Percentiles rank a stretch among this genome's conserved stretches.
Evolutionary conservation across 1,140 invertebrate species (phyloP).

Genomic region (Leptestheria dahalacensis): DNA sequence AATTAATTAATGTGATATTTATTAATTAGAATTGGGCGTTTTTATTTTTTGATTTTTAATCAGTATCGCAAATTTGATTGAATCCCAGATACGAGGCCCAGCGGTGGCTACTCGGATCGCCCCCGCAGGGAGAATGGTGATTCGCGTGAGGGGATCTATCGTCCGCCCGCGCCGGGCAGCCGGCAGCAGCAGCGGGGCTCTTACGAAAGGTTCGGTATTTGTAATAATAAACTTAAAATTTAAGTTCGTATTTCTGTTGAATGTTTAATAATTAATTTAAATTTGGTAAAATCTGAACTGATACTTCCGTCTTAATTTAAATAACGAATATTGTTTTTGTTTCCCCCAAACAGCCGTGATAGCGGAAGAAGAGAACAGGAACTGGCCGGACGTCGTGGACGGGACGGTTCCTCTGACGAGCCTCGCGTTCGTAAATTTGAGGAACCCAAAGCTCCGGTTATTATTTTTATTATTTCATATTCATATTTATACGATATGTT

Average conservation of each 20-base stretch:
- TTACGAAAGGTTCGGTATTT: neutral
- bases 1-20: neutral
- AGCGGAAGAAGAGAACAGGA: neutral
- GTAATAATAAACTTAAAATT: too few species aligned
- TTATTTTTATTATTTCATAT: constrained; percentile 1
- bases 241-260: neutral
- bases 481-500: neutral
- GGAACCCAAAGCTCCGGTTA: constrained; percentile 11
- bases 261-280: neutral
- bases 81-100: neutral
- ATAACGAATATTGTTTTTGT: neutral
- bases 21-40: too few species aligned
- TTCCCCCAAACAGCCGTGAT: neutral
- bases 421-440: constrained; percentile 7
- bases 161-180: neutral
- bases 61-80: neutral
- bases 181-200: neutral
- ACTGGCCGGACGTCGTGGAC: neutral
- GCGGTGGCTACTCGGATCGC: neutral
- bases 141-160: neutral
- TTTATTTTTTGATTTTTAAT: too few species aligned
- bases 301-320: neutral
- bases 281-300: neutral
- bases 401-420: neutral
- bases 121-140: neutral